Evolutionary conservation across 2,888 invertebrate species (phyloP).

Genomic region (Parascotia fuliginaria): DNA sequence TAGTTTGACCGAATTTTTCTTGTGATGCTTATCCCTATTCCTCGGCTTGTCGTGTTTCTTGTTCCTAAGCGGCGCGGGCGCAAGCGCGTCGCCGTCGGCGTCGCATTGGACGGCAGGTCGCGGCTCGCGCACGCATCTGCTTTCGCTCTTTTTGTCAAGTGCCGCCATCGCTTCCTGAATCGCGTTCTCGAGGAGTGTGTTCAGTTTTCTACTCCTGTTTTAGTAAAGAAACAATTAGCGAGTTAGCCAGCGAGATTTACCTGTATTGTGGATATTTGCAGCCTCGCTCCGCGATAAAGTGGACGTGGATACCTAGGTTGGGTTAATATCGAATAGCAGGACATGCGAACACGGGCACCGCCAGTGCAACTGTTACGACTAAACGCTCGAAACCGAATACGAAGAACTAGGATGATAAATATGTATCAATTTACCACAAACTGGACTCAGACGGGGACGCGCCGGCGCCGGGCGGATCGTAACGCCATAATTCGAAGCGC

Average conservation of each 20-base stretch:
- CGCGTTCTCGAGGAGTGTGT: conserved; percentile 94
- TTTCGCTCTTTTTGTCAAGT: conserved; percentile 89
- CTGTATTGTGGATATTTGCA: conserved; percentile 40
- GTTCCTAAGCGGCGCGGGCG: conserved; percentile 56
- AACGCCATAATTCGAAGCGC: not conserved
- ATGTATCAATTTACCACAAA: not conserved
- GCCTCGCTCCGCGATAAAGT: conserved; percentile 24
- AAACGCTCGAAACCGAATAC: conserved; percentile 5
- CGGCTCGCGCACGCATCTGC: conserved; percentile 9
- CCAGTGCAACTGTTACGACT: conserved; percentile 4
- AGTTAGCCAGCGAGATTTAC: conserved; percentile 7
- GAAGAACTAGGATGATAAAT: not conserved
- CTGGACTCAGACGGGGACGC: not conserved
- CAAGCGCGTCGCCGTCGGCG: conserved; percentile 13
- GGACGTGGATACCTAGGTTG: conserved; percentile 63
- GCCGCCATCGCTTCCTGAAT: conserved; percentile 97
- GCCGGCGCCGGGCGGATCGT: conserved; percentile 6
- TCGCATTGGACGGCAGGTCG: not conserved
- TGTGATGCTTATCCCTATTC: conserved; percentile 59
- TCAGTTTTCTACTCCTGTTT: conserved; percentile 96
- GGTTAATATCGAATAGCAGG: conserved; percentile 60
- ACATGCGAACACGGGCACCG: not conserved
- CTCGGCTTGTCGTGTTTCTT: conserved; percentile 60
- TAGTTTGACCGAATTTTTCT: conserved; percentile 55
- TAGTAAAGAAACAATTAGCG: conserved; percentile 39